phyloP scores from a whole-genome alignment of 2,113 vertebrate species.

The Tragelaphus strepsiceros region DNA sequence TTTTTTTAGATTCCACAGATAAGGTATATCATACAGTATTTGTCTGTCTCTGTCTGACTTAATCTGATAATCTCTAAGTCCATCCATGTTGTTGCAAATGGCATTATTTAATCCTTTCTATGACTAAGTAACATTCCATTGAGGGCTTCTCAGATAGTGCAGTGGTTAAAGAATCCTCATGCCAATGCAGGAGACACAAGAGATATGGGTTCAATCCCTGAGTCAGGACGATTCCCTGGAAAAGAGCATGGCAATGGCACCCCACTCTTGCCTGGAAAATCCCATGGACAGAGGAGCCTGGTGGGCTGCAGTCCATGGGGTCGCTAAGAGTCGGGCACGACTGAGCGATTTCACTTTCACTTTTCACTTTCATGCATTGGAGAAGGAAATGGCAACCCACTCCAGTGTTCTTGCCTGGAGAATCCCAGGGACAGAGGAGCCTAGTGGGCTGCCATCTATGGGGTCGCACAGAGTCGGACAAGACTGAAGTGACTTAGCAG shows the following conservation, averaged over 20 bases:
- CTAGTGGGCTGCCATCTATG: too few species aligned
- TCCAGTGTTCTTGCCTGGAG: too few species aligned
- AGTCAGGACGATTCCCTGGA: background rate
- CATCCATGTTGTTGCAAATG: background rate
- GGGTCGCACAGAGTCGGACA: too few species aligned
- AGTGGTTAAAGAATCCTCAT: background rate
- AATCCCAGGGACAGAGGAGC: too few species aligned
- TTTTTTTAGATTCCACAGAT: background rate
- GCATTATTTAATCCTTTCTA: background rate
- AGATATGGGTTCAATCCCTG: background rate
- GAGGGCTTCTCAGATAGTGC: background rate
- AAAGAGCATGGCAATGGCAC: background rate
- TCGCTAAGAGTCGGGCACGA: fast-evolving
- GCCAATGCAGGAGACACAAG: background rate
- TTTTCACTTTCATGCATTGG: too few species aligned
- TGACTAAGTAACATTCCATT: background rate
- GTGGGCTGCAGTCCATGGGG: background rate
- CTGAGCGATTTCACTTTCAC: background rate
- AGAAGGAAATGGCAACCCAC: too few species aligned
- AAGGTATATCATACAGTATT: background rate
- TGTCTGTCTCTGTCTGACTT: background rate
- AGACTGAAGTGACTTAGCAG: too few species aligned
- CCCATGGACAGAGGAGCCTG: background rate
- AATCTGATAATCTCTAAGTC: background rate
- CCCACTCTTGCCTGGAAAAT: background rate